These are phyloP conservation scores for Salarias fasciatus DNA, from an alignment of 2,797 vertebrate species.

Conservation along the genomic window DNA sequence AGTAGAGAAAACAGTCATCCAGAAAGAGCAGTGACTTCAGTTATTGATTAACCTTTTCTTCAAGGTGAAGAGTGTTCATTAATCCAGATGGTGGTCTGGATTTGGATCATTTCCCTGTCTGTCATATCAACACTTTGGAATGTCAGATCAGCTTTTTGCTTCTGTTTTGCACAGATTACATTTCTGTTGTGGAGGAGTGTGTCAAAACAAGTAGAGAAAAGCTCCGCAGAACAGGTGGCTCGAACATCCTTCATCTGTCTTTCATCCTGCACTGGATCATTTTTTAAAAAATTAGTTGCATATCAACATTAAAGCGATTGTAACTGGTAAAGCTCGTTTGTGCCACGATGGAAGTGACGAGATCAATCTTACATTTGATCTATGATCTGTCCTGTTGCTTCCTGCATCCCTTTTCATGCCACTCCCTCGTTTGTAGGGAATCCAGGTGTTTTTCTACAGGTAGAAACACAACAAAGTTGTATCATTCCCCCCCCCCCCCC, in stretches of 20 bases:
- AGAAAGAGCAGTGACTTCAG: too few relatives aligned
- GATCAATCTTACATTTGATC: slow-evolving; percentile 39
- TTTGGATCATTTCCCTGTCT: too few relatives aligned
- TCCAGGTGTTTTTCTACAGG: background rate
- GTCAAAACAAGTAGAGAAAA: too few relatives aligned
- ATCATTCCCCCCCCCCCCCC: background rate
- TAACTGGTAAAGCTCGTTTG: background rate
- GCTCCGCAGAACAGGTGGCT: background rate
- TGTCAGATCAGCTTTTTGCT: background rate
- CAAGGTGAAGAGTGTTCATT: background rate
- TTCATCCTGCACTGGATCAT: too few relatives aligned
- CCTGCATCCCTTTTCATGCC: slow-evolving; percentile 14
- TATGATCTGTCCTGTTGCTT: background rate
- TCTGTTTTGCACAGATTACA: background rate
- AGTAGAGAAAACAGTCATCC: too few relatives aligned
- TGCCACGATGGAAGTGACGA: background rate
- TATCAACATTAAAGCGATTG: too few relatives aligned
- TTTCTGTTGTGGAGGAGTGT: background rate
- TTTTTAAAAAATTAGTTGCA: too few relatives aligned
- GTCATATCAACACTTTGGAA: background rate
- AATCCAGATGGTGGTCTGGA: background rate
- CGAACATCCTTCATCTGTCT: too few relatives aligned
- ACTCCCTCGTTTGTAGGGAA: background rate
- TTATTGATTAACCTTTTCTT: background rate
- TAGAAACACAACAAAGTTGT: slow-evolving; percentile 21